A percentile compares a stretch with the other conserved stretches of the same genome.
Conservation (phyloP, 1,140 invertebrate species). For the Rhysida immarginata region DNA sequence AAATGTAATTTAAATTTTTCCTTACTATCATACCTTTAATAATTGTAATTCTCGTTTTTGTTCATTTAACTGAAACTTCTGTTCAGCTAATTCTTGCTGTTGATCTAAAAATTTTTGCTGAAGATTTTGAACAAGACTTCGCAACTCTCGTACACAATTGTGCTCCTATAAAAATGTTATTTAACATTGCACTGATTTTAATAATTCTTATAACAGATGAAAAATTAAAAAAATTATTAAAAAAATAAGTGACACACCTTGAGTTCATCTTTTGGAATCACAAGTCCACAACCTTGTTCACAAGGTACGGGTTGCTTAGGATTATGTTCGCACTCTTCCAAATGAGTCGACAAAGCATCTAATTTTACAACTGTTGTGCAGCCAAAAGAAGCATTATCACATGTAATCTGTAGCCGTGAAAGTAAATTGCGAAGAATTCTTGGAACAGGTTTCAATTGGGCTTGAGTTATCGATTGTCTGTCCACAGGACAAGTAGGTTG, state of each 20-base stretch:
- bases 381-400: conserved; percentile 77
- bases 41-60: conserved; percentile 73
- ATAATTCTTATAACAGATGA: background rate
- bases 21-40: too few relatives aligned
- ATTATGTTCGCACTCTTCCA: conserved; percentile 85
- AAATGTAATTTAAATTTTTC: too few relatives aligned
- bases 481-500: conserved; percentile 89
- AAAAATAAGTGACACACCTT: conserved; percentile 34
- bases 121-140: conserved; percentile 66
- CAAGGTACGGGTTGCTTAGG: conserved; percentile 84
- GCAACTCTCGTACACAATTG: conserved; percentile 77
- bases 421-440: conserved; percentile 80
- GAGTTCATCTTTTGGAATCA: conserved; percentile 87
- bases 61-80: conserved; percentile 71
- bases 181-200: background rate
- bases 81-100: conserved; percentile 68
- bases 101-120: conserved; percentile 69
- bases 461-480: conserved; percentile 66
- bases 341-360: conserved; percentile 60
- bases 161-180: conserved; percentile 43
- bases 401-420: conserved; percentile 68
- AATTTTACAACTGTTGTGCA: conserved; percentile 71
- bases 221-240: background rate
- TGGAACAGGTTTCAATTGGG: conserved; percentile 74
- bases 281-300: conserved; percentile 78